Base-by-base conservation (phyloP, 2,888 invertebrate genomes). In the Caenorhabditis drosophilae region DNA sequence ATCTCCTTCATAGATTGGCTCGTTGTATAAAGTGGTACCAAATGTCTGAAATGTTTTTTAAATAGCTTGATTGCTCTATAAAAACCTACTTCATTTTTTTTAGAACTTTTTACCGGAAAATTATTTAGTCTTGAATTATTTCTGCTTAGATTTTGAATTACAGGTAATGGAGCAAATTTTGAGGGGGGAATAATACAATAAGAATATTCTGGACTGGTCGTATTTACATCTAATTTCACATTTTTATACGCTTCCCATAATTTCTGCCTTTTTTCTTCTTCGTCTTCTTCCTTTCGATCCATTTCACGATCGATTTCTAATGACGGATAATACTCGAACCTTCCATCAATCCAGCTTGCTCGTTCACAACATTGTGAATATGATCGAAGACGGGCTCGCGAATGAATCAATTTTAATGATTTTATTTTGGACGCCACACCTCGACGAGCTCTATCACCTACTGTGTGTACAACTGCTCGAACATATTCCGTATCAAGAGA, bases 1-100 rank as follows among this genome's bases (percentile, higher is more conserved):
- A n/a, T 80, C 80, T 38, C 76, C 76, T 48, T 80, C 80, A 56
- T 76, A 74, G 48, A 80, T 80, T 9, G 80, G 80, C 49, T 80
- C 76, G 34, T 75, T 76, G 64, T 70, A 68, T 16, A 78, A 59
- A 7, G 59, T 38, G 2, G 50, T 62, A 15, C 62, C 70, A 22
- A 50, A 51, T 4, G 40, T 35, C 73, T 71, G 62, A 60, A 73
- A 70, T n/a, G n/a, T n/a, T n/a, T n/a, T n/a, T n/a, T n/a, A n/a
- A n/a, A n/a, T n/a, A n/a, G n/a, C n/a, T n/a, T n/a, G n/a, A n/a
- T n/a, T n/a, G n/a, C n/a, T n/a, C n/a, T n/a, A n/a, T n/a, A n/a
- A n/a, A n/a, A n/a, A n/a, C n/a, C n/a, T n/a, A n/a, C n/a, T n/a
- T n/a, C n/a, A n/a, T n/a, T n/a, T n/a, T n/a, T n/a, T n/a, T n/a